Percentiles rank a stretch among this genome's conserved stretches.
Evolutionary conservation across 2,888 invertebrate species (phyloP).

Genomic region (Leptinotarsa tumamoca): DNA sequence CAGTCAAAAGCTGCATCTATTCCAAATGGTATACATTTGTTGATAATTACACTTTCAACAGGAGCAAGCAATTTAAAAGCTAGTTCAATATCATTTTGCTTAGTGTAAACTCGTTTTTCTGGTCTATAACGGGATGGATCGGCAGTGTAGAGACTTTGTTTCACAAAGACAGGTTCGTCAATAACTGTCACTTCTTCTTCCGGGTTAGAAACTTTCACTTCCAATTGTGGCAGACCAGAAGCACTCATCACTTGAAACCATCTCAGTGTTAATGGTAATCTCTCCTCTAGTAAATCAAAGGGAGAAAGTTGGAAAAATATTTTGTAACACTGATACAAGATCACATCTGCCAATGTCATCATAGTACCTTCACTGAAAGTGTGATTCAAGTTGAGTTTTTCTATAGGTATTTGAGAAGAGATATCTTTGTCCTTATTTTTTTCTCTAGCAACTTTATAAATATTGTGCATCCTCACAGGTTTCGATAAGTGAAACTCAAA

Average conservation of each 20-base stretch:
- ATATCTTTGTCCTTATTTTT: constrained; percentile 63
- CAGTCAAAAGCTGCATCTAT: constrained; percentile 72
- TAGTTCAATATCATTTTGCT: constrained; percentile 79
- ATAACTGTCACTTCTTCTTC: constrained; percentile 26
- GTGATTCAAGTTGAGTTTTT: constrained; percentile 73
- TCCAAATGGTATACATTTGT: constrained; percentile 64
- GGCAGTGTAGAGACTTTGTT: constrained; percentile 81
- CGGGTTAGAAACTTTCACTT: constrained; percentile 34
- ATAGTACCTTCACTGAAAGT: constrained; percentile 85
- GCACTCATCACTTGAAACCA: constrained; percentile 72
- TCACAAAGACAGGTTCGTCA: constrained; percentile 62
- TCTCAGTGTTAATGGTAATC: constrained; percentile 73
- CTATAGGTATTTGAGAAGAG: constrained; percentile 67
- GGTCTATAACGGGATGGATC: constrained; percentile 83
- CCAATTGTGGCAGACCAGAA: constrained; percentile 38
- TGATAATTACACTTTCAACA: constrained; percentile 66
- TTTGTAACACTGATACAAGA: constrained; percentile 79
- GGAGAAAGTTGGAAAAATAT: constrained; percentile 59
- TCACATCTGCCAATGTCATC: constrained; percentile 85
- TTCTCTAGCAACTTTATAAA: constrained; percentile 79
- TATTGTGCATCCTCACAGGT: constrained; percentile 87
- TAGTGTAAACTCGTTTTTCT: constrained; percentile 79
- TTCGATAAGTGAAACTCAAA: constrained; percentile 88
- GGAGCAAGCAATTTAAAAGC: constrained; percentile 68
- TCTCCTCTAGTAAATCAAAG: constrained; percentile 42